Percentiles rank a stretch among this genome's conserved stretches.
phyloP scores from a whole-genome alignment of 2,888 invertebrate species.

The Microctonus aethiopoides region DNA sequence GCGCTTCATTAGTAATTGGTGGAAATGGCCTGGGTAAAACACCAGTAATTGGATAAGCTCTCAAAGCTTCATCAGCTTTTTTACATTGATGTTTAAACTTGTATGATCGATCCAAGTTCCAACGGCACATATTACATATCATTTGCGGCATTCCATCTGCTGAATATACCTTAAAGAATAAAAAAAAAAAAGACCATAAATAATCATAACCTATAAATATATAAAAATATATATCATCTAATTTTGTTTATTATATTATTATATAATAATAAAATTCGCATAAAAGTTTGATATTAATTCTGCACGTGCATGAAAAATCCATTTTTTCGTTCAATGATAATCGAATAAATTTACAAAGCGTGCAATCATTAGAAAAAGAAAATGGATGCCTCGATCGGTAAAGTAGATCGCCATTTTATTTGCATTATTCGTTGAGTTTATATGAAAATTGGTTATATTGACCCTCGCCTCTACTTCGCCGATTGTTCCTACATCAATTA shows the following conservation, averaged over 20 bases:
- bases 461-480: slow-evolving; percentile 37
- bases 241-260: background rate
- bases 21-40: slow-evolving; percentile 70
- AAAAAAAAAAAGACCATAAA: slow-evolving; percentile 23
- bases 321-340: slow-evolving; percentile 13
- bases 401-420: slow-evolving; percentile 32
- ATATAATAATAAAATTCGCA: background rate
- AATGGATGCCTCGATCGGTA: slow-evolving; percentile 22
- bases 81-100: slow-evolving; percentile 82
- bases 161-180: slow-evolving; percentile 58
- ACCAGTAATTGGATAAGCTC: slow-evolving; percentile 77
- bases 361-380: too few relatives aligned
- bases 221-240: background rate
- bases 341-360: slow-evolving; percentile 12
- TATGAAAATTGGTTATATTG: slow-evolving; percentile 24
- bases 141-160: slow-evolving; percentile 80
- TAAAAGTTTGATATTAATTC: background rate
- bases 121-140: slow-evolving; percentile 77
- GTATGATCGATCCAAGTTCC: slow-evolving; percentile 77
- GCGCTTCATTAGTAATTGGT: slow-evolving; percentile 63
- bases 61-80: slow-evolving; percentile 77
- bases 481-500: slow-evolving; percentile 35
- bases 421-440: slow-evolving; percentile 29
- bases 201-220: slow-evolving; percentile 9
- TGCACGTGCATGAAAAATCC: background rate